phyloP scores from a whole-genome alignment of 2,113 vertebrate species.

The Isichthys henryi region DNA sequence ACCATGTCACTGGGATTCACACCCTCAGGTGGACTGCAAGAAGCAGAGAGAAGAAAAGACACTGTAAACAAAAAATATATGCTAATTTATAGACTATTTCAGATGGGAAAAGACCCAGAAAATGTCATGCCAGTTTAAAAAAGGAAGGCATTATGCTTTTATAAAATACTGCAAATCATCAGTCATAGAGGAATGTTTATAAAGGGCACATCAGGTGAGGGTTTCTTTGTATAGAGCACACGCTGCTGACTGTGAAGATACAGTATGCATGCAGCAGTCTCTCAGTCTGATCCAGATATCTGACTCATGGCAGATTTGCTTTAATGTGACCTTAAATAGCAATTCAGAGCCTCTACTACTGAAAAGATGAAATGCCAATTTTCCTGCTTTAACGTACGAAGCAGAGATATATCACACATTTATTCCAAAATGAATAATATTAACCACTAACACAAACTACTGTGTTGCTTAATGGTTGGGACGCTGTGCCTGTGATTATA shows the following conservation, averaged over 20 bases:
- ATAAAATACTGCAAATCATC: background rate
- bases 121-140: background rate
- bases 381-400: background rate
- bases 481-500: background rate
- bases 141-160: background rate
- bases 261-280: background rate
- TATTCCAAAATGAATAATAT: background rate
- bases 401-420: background rate
- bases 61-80: background rate
- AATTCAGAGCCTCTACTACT: background rate
- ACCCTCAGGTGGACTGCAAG: background rate
- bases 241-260: background rate
- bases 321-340: background rate
- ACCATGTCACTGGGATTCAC: background rate
- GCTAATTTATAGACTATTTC: background rate
- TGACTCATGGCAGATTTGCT: background rate
- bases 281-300: background rate
- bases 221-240: background rate
- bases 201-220: background rate
- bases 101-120: background rate
- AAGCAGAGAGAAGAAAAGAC: background rate
- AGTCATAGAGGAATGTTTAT: background rate
- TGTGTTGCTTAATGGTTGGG: background rate
- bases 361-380: background rate
- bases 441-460: background rate